Base-by-base conservation (phyloP, 2,888 invertebrate genomes). In the Alloplasta piceator region DNA sequence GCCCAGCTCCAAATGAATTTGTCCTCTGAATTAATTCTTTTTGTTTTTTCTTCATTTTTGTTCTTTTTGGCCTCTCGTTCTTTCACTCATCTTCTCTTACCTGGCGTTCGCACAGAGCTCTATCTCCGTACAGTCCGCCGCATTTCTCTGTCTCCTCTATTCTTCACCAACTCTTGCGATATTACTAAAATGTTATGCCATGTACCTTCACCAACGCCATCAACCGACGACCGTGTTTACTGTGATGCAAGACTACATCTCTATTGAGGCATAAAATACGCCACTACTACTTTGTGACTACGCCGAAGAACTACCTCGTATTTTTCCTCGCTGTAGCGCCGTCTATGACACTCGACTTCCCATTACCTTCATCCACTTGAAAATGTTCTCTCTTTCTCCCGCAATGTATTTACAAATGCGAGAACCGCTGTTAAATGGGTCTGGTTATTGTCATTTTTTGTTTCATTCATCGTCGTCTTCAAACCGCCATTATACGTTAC, bases 1-100 rank as follows among this genome's bases (percentile, higher is more conserved):
- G 85, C 81, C 80, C 60, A 60, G 67, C 70, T 82, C 85, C 85
- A 85, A 85, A 85, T 85, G 82, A 82, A 82, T 85, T 84, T 85
- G 83, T 85, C 82, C 83, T 61, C 71, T 75, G 63, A 76, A 72
- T 67, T 77, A 67, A 41, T 60, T 60, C 63, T 74, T 79, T 74
- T 71, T 52, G 38, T 61, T 71, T 48, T 36, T 14, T 64, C 72
- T 48, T 56, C 46, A 60, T 26, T 43, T 46, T 64, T 48, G 48
- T 56, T 50, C 70, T 64, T 56, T 82, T 50, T 66, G 67, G 39
- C 76, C 36, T 64, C 1, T 71, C 52, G 12, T 58, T 46, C 58
- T 76, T 64, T 74, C 43, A 72, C 61, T 64, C 67, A 46, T 61
- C 52, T 46, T 70, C 61, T 75, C 82, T 83, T 82, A 82, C 82